Evolutionary conservation across 2,113 vertebrate species (phyloP).

Genomic region (Pygoscelis antarcticus): DNA sequence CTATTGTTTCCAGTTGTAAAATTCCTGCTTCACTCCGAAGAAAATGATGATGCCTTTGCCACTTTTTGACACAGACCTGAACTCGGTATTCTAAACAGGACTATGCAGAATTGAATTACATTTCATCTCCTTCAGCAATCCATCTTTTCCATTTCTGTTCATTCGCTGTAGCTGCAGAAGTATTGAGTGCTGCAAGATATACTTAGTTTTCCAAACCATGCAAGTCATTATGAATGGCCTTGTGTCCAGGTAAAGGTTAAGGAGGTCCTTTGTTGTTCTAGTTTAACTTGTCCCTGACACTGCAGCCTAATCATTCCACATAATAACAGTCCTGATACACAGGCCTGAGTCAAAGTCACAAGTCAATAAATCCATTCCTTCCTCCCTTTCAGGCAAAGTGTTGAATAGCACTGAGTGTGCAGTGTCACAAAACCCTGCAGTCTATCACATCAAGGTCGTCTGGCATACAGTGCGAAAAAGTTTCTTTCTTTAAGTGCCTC

Average conservation of each 20-base stretch:
- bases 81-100: conserved; percentile 75
- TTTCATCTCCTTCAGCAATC: conserved; percentile 65
- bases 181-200: conserved; percentile 66
- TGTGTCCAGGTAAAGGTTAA: conserved; percentile 83
- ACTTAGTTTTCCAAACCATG: conserved; percentile 72
- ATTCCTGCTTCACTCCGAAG: conserved; percentile 54
- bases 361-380: conserved; percentile 96
- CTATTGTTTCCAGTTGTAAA: conserved; percentile 46
- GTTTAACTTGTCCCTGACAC: conserved; percentile 91
- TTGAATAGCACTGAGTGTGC: conserved; percentile 80
- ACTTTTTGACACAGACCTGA: conserved; percentile 56
- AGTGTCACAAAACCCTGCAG: conserved; percentile 82
- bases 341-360: conserved; percentile 84
- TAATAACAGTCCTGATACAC: conserved; percentile 92
- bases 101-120: conserved; percentile 75
- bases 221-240: conserved; percentile 82
- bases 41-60: conserved; percentile 63
- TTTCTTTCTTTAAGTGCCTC: conserved; percentile 69
- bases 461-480: conserved; percentile 76
- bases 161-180: conserved; percentile 67
- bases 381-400: conserved; percentile 83
- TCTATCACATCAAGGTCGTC: conserved; percentile 93
- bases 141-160: conserved; percentile 72
- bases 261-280: conserved; percentile 83
- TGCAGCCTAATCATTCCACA: conserved; percentile 92